Percentiles rank a stretch among this genome's conserved stretches.
Evolutionary conservation across 1,140 invertebrate genomes (phyloP).

Genomic region (Diorhabda elongata): DNA sequence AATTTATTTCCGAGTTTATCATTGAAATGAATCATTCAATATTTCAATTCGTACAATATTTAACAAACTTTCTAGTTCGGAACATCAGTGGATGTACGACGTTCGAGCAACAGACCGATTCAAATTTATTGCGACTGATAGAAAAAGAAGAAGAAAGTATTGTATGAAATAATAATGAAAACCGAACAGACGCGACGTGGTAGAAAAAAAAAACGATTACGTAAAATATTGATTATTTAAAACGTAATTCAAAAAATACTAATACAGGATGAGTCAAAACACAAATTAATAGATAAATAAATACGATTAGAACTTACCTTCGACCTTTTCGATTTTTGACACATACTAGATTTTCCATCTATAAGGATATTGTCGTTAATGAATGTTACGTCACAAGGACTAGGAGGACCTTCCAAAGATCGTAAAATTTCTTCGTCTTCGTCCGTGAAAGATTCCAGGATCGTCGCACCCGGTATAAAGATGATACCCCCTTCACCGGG

Average conservation of each 20-base stretch:
- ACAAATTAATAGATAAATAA: not conserved
- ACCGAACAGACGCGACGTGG: too few species aligned
- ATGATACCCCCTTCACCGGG: constrained; percentile 65
- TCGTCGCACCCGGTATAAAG: constrained; percentile 50
- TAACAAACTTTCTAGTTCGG: too few species aligned
- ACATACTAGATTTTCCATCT: constrained; percentile 76
- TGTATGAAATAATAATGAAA: not conserved
- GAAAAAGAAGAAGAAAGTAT: not conserved
- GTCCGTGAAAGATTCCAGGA: constrained; percentile 63
- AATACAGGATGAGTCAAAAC: not conserved
- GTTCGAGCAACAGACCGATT: not conserved
- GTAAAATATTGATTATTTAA: not conserved
- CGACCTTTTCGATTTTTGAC: constrained; percentile 39
- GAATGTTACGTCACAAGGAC: constrained; percentile 77
- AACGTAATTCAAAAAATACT: not conserved
- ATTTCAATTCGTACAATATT: too few species aligned
- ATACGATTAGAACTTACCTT: constrained; percentile 33
- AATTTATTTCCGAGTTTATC: too few species aligned
- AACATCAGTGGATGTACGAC: too few species aligned
- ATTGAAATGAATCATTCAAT: too few species aligned
- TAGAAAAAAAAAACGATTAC: not conserved
- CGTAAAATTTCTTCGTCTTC: constrained; percentile 58
- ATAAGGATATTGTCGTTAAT: constrained; percentile 85
- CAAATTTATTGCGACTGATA: not conserved
- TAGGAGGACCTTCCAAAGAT: constrained; percentile 62